Conservation (phyloP, 1,140 invertebrate species). For the Platyscapa corneri region DNA sequence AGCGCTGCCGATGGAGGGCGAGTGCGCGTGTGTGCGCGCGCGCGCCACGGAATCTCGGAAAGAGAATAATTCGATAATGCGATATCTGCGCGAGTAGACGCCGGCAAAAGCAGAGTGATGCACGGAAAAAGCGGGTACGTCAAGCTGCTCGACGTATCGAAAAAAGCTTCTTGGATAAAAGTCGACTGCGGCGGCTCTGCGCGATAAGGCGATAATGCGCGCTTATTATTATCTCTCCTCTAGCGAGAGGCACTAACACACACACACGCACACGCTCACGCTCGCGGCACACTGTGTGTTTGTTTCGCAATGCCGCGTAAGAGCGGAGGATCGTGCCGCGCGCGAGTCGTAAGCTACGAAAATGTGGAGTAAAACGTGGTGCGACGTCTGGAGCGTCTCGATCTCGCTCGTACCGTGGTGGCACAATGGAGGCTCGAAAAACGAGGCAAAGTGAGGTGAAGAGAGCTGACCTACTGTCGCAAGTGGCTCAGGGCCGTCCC, state of each 20-base stretch:
- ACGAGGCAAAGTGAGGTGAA: conserved; percentile 68
- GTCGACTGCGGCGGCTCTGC: too few species aligned
- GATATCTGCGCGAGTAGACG: neutral
- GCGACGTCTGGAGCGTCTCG: conserved; percentile 17
- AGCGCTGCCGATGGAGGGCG: neutral
- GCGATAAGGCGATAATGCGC: conserved; percentile 19
- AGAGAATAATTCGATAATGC: neutral
- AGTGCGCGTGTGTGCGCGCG: neutral
- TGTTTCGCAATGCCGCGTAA: neutral
- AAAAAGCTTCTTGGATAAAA: neutral
- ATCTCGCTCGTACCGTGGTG: conserved; percentile 30
- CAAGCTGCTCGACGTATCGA: neutral
- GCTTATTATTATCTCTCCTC: conserved; percentile 7
- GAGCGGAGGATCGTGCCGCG: neutral
- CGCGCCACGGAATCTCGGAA: neutral
- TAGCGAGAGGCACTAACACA: too few species aligned
- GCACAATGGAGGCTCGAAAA: conserved; percentile 66
- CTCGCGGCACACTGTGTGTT: neutral
- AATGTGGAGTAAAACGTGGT: conserved; percentile 20
- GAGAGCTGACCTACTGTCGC: conserved; percentile 67
- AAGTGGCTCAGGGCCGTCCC: conserved; percentile 74
- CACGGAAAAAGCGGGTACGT: neutral
- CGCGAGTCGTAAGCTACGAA: conserved; percentile 1
- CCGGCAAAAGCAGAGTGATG: neutral
- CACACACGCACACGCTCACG: neutral